These are phyloP conservation scores for Drosophila phalerata DNA, from an alignment of 2,888 invertebrate genomes.

Conservation along the genomic window DNA sequence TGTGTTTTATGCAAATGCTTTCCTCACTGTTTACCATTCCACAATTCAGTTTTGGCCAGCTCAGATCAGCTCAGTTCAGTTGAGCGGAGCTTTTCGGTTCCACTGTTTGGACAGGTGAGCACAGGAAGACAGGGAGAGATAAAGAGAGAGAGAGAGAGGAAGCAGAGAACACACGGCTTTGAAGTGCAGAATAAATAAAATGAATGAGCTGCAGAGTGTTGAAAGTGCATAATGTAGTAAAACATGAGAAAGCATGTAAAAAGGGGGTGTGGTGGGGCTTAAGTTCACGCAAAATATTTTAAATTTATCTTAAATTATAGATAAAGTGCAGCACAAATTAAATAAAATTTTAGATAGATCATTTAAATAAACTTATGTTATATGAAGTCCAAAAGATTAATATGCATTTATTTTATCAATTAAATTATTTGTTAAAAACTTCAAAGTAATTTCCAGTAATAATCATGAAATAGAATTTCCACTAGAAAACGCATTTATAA, in stretches of 20 bases:
- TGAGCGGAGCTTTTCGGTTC: slow-evolving; percentile 47
- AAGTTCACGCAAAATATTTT: slow-evolving; percentile 25
- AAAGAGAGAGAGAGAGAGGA: background rate
- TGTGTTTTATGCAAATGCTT: slow-evolving; percentile 75
- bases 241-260: slow-evolving; percentile 8
- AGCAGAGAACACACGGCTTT: slow-evolving; percentile 64
- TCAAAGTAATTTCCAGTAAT: too few relatives aligned
- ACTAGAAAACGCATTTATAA: background rate
- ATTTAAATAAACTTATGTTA: background rate
- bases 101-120: slow-evolving; percentile 72
- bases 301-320: slow-evolving; percentile 51
- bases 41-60: slow-evolving; percentile 4
- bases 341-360: background rate
- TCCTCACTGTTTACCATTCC: slow-evolving; percentile 2
- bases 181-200: slow-evolving; percentile 77
- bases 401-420: too few relatives aligned
- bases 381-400: too few relatives aligned
- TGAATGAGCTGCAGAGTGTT: slow-evolving; percentile 75
- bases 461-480: background rate
- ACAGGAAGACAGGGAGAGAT: slow-evolving; percentile 2
- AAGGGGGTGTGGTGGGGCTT: slow-evolving; percentile 1
- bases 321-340: slow-evolving; percentile 3
- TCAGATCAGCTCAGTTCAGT: slow-evolving; percentile 29
- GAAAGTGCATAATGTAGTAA: slow-evolving; percentile 75
- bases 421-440: too few relatives aligned